Evolutionary conservation across 1,140 invertebrate species (phyloP), one percentile per base, ranked within the genome.

Genomic region (Halesus radiatus): DNA sequence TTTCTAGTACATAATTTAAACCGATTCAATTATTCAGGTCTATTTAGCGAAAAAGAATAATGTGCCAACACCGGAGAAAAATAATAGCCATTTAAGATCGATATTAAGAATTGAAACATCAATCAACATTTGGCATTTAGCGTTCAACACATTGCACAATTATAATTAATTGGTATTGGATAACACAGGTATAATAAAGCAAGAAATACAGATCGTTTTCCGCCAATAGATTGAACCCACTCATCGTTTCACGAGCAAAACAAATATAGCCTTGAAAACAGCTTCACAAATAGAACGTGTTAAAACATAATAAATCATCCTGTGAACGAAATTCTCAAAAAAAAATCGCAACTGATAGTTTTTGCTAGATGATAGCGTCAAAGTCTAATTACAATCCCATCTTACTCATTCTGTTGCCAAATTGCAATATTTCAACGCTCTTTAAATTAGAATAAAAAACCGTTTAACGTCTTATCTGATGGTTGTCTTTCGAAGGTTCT

Each of bases 211-310:
- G 26, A 29, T 29, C 26, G 26, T 29, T 58, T 58, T 22, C 18
- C 7, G 23, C 16, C 54, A 23, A 18, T 56, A 20, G 10, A 56
- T 22, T 56, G 8, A n/a, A 56, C 56, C 37, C 1, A 60, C 20
- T 22, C 56, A 20, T 13, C 56, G 56, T 13, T 20, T 18, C 56
- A 60, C 23, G 18, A 72, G 16, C 45, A 50, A 72, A 72, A 72
- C 68, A 37, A 72, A 72, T 20, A 72, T 4, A 72, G 45, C 68
- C 68, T 72, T 72, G 68, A 72, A 52, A 50, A 29, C 62, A 20
- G 3, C 10, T 32, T 72, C 2, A n/a, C 37, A 45, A 53, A 72
- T 32, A 22, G 45, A 52, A 72, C 18, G 45, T 72, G 68, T 20
- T 45, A n/a, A 7, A 23, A 50, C 52, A 53, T 50, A 13, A 72